Conservation (phyloP, 1,140 invertebrate species). For the Dendroctonus ponderosae region DNA sequence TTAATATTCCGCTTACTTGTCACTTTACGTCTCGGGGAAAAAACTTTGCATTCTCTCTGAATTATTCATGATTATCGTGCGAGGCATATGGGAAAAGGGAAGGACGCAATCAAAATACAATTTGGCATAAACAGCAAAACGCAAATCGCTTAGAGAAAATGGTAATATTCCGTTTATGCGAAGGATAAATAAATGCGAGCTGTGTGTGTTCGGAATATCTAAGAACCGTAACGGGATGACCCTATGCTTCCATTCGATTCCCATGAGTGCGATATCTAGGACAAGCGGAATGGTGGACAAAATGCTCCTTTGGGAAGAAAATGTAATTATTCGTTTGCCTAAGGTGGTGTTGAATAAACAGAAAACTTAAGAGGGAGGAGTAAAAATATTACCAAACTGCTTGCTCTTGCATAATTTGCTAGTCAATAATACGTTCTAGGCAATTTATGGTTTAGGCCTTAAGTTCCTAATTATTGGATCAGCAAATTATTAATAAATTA, state of each 20-base stretch:
- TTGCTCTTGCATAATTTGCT: too few relatives aligned
- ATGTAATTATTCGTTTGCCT: too few relatives aligned
- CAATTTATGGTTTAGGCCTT: too few relatives aligned
- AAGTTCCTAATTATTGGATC: too few relatives aligned
- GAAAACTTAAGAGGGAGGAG: too few relatives aligned
- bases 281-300: too few relatives aligned
- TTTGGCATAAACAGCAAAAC: conserved; percentile 18
- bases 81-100: conserved; percentile 12
- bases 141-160: conserved; percentile 17
- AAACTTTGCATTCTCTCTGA: conserved; percentile 5
- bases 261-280: background rate
- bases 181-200: conserved; percentile 16
- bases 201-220: conserved; percentile 12
- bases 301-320: too few relatives aligned
- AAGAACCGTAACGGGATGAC: background rate
- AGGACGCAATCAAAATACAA: conserved; percentile 19
- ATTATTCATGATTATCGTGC: conserved; percentile 14
- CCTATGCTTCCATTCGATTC: background rate
- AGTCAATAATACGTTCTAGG: too few relatives aligned
- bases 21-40: background rate
- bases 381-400: too few relatives aligned
- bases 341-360: too few relatives aligned
- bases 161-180: conserved; percentile 15
- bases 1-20: background rate
- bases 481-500: too few relatives aligned